Conservation (phyloP, 1,140 invertebrate genomes). For the Achroia grisella region DNA sequence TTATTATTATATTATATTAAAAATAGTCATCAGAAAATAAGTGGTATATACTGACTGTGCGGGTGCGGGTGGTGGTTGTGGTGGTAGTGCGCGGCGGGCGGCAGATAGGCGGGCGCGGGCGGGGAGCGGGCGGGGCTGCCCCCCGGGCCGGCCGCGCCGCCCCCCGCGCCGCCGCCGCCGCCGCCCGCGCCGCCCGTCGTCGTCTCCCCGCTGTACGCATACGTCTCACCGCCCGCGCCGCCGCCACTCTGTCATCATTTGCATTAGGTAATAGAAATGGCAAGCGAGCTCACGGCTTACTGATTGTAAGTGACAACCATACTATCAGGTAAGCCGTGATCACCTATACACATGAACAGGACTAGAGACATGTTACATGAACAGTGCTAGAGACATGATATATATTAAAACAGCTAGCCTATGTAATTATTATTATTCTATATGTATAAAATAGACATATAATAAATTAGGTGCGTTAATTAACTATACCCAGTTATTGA, state of each 20-base stretch:
- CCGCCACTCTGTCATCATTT: constrained; percentile 36
- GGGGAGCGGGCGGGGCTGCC: constrained; percentile 62
- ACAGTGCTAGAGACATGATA: no score
- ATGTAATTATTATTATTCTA: no score
- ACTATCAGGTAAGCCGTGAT: no score
- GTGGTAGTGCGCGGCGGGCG: constrained; percentile 89
- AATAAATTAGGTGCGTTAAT: no score
- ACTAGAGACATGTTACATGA: no score
- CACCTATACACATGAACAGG: no score
- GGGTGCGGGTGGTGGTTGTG: constrained; percentile 31
- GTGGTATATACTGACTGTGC: constrained; percentile 15
- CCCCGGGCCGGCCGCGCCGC: constrained; percentile 14
- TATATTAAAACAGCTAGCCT: no score
- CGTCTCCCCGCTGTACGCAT: constrained; percentile 56
- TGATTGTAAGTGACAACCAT: no score
- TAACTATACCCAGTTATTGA: no score
- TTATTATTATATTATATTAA: neutral
- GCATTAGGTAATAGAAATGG: no score
- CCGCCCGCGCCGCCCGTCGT: constrained; percentile 22
- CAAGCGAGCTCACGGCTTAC: no score
- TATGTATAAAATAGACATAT: no score
- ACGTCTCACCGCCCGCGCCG: constrained; percentile 40
- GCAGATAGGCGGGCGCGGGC: constrained; percentile 88
- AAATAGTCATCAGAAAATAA: neutral
- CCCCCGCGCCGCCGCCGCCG: neutral